phyloP scores from a whole-genome alignment of 1,140 invertebrate species.

The Caenorhabditis inopinata region DNA sequence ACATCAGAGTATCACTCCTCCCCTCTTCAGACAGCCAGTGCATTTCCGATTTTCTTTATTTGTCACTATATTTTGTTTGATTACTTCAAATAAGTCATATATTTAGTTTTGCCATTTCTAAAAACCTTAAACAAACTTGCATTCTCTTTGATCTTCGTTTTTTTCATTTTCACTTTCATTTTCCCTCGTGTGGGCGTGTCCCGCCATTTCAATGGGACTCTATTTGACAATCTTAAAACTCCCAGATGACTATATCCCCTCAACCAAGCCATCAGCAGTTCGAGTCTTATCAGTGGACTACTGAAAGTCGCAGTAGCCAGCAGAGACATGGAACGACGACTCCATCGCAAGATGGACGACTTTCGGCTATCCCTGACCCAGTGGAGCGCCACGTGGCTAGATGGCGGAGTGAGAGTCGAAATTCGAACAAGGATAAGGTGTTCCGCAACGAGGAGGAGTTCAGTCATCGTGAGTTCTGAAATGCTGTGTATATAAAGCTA shows the following conservation, averaged over 20 bases:
- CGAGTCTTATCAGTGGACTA: slow-evolving; percentile 16
- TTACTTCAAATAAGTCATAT: no score
- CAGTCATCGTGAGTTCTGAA: slow-evolving; percentile 20
- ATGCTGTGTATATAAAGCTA: no score
- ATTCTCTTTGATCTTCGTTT: no score
- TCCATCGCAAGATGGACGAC: neutral
- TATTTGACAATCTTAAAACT: no score
- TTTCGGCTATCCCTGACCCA: slow-evolving; percentile 26
- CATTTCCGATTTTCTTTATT: no score
- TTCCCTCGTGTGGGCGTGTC: neutral
- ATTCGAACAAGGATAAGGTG: slow-evolving; percentile 27
- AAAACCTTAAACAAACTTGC: no score
- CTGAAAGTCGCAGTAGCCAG: neutral
- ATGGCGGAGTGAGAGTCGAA: slow-evolving; percentile 36
- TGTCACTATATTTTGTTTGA: no score
- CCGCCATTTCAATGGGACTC: no score
- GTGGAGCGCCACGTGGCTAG: slow-evolving; percentile 37
- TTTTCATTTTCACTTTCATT: neutral
- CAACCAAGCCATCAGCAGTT: slow-evolving; percentile 3
- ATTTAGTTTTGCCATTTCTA: no score
- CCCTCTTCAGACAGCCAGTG: no score
- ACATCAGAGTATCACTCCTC: slow-evolving; percentile 14
- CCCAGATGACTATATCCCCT: slow-evolving; percentile 10
- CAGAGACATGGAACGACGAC: neutral
- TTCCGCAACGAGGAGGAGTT: slow-evolving; percentile 41